phyloP scores from a whole-genome alignment of 2,113 vertebrate species.

The Centropus unirufus region DNA sequence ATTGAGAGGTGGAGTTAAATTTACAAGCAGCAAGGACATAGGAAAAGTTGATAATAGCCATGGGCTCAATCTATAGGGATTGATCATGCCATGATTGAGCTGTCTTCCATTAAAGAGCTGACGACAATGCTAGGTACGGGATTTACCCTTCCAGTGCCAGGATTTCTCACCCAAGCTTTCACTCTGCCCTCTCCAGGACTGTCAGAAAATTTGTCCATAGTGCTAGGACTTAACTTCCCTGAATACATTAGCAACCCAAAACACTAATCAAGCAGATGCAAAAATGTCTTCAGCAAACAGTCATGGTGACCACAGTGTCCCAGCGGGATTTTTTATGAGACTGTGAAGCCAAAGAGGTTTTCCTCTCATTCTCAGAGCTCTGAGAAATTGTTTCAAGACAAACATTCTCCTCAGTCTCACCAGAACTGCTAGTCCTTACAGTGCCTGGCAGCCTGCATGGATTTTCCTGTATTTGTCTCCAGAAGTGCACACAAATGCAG shows the following conservation, averaged over 20 bases:
- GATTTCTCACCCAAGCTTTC: background rate
- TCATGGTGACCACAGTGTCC: background rate
- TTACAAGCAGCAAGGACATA: background rate
- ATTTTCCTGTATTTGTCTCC: background rate
- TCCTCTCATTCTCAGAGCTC: background rate
- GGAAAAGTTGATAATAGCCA: constrained; percentile 48
- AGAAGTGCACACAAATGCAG: background rate
- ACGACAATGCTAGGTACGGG: background rate
- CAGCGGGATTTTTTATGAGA: background rate
- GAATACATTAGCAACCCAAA: background rate
- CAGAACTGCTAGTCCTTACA: background rate
- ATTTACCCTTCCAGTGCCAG: background rate
- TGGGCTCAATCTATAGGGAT: constrained; percentile 22
- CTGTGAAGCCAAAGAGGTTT: background rate
- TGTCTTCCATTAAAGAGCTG: constrained; percentile 26
- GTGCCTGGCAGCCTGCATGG: background rate
- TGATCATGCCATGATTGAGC: constrained; percentile 19
- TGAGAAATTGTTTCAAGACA: background rate
- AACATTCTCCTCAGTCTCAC: background rate
- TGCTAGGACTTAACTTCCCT: background rate
- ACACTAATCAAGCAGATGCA: background rate
- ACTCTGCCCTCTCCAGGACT: background rate
- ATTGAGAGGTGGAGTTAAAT: background rate
- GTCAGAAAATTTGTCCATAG: background rate
- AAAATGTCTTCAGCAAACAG: background rate